phyloP scores from a whole-genome alignment of 2,888 invertebrate species.

The Endomychus coccineus region DNA sequence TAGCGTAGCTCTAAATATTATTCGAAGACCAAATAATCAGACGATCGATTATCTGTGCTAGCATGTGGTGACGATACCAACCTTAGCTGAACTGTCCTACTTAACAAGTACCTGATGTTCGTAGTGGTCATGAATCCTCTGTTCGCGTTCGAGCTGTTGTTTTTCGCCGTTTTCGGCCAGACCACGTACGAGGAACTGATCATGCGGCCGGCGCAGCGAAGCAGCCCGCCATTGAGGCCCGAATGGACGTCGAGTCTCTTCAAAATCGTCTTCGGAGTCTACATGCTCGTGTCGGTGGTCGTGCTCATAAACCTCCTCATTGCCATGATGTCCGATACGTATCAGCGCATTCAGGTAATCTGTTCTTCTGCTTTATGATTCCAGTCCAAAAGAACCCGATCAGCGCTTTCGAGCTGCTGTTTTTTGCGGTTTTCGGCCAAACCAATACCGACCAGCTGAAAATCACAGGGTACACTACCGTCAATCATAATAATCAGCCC shows the following conservation, averaged over 20 bases:
- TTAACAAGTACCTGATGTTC: no score
- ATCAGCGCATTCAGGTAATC: conserved; percentile 97
- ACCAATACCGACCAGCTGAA: conserved; percentile 76
- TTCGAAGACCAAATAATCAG: no score
- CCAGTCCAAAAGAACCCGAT: conserved; percentile 87
- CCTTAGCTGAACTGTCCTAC: no score
- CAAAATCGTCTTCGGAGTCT: conserved; percentile 91
- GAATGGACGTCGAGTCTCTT: conserved; percentile 80
- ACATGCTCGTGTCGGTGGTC: conserved; percentile 96
- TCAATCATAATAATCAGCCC: conserved; percentile 54
- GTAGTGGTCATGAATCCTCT: conserved; percentile 79
- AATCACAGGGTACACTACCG: conserved; percentile 51
- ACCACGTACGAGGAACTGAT: conserved; percentile 75
- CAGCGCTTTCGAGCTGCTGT: conserved; percentile 93
- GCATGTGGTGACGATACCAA: no score
- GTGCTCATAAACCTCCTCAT: conserved; percentile 98
- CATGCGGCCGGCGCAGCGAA: conserved; percentile 56
- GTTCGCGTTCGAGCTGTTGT: conserved; percentile 93
- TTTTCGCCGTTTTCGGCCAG: conserved; percentile 96
- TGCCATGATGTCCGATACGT: conserved; percentile 99
- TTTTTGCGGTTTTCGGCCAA: conserved; percentile 98
- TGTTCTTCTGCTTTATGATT: conserved; percentile 47
- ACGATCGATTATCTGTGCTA: no score
- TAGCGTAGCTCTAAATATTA: no score
- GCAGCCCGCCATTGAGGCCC: conserved; percentile 63